These are phyloP conservation scores for Dendroctonus valens DNA, from an alignment of 1,140 invertebrate species.

Conservation along the genomic window DNA sequence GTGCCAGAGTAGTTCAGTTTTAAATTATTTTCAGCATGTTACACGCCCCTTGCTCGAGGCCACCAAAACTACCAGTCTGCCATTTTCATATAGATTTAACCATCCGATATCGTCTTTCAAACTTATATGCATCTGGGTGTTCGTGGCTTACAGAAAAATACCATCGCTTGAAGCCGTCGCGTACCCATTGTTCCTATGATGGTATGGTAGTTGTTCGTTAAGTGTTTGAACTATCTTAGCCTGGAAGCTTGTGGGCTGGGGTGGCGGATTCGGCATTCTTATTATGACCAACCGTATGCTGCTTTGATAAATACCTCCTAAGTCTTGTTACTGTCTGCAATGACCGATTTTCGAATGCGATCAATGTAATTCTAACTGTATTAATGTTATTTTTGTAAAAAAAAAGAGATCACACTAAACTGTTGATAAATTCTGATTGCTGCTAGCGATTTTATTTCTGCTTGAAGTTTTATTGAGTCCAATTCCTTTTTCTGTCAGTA, in stretches of 20 bases:
- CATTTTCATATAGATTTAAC: conserved; percentile 13
- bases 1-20: neutral
- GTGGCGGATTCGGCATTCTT: neutral
- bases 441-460: no score
- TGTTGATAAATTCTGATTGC: no score
- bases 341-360: no score
- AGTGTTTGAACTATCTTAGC: conserved; percentile 6
- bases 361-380: no score
- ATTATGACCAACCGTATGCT: neutral
- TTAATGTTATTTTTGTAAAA: no score
- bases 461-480: no score
- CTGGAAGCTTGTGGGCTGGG: conserved; percentile 3
- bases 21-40: conserved; percentile 1
- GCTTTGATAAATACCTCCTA: neutral
- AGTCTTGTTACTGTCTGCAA: no score
- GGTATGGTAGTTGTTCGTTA: conserved; percentile 14
- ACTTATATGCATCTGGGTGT: conserved; percentile 20
- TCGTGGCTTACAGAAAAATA: conserved; percentile 3
- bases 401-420: no score
- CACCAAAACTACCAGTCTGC: conserved; percentile 4
- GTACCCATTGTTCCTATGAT: conserved; percentile 18
- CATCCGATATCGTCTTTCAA: conserved; percentile 16
- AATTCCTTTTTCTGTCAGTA: no score
- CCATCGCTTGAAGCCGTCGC: conserved; percentile 8
- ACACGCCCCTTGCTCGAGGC: conserved; percentile 15